These are phyloP conservation scores for Electrophaes corylata DNA, from an alignment of 2,888 invertebrate species.

Conservation along the genomic window DNA sequence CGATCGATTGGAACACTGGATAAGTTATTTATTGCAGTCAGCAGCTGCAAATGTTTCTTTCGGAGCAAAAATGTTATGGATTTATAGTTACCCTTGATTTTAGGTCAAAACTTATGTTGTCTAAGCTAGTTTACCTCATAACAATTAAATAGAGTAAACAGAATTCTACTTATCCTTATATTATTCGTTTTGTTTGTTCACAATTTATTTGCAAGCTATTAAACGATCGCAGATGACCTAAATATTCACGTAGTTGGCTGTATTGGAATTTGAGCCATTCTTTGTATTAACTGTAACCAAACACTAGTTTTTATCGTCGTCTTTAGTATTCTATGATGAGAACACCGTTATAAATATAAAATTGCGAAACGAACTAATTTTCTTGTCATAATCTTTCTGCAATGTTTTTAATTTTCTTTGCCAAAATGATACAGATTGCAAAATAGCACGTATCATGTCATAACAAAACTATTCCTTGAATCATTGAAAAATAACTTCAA, in stretches of 20 bases:
- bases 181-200: constrained; percentile 45
- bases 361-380: constrained; percentile 21
- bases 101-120: not conserved
- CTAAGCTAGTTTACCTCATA: too few species aligned
- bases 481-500: constrained; percentile 55
- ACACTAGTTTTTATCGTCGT: constrained; percentile 6
- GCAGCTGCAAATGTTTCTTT: constrained; percentile 56
- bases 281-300: constrained; percentile 23
- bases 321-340: constrained; percentile 13
- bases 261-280: constrained; percentile 28
- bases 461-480: constrained; percentile 70
- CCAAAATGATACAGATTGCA: constrained; percentile 48
- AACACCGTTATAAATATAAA: constrained; percentile 28
- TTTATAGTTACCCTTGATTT: not conserved
- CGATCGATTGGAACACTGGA: constrained; percentile 55
- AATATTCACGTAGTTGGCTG: constrained; percentile 44
- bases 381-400: constrained; percentile 33
- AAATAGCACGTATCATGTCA: constrained; percentile 56
- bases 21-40: constrained; percentile 53
- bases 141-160: not conserved
- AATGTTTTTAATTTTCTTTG: constrained; percentile 40
- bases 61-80: constrained; percentile 41
- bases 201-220: constrained; percentile 41
- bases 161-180: not conserved
- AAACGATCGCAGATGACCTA: constrained; percentile 51